Base-by-base conservation (phyloP, 2,888 invertebrate genomes). In the Priocnemis perturbator region DNA sequence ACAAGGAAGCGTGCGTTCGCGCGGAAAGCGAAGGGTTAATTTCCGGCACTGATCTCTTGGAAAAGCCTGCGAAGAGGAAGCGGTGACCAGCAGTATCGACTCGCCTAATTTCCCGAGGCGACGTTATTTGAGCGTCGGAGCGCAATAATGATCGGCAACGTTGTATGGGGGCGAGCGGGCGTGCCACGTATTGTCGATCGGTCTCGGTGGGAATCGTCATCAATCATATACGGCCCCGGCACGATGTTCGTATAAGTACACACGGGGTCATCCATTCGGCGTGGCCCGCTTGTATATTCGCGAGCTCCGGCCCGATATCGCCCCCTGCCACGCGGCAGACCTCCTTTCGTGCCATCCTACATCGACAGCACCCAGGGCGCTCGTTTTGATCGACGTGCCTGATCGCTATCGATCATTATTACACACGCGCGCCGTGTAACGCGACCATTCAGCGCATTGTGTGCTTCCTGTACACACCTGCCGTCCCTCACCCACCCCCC, bases 391-490 rank as follows among this genome's bases (percentile, higher is more conserved):
- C 63, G 67, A 50, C 64, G 63, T 62, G 67, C 55, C 67, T 78
- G 78, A 78, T 78, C 78, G 73, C 65, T 76, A 78, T 78, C 77
- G 77, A 78, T 78, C 77, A 78, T 78, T 78, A 73, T 67, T 53
- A 48, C 21, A 59, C 53, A 47, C 21, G 66, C 48, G 64, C 37
- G 37, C 37, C 57, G 62, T 61, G 64, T 61, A 69, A 69, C 67
- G 56, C 66, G 57, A 56, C 45, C 20, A 21, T 37, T 37, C 37
- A 30, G 21, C 17, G 14, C 14, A 21, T 11, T 37, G 37, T 37
- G 37, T 37, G 53, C 19, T 56, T 37, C 63, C 23, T 23, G 50
- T 37, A 50, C 55, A 63, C 57, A 62, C 37, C 37, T 37, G 37
- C 37, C 37, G 37, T 11, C 7, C 37, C 37, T 11, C 37, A 37